Conservation (phyloP, 2,113 vertebrate genomes). For the Tupaia tana region DNA sequence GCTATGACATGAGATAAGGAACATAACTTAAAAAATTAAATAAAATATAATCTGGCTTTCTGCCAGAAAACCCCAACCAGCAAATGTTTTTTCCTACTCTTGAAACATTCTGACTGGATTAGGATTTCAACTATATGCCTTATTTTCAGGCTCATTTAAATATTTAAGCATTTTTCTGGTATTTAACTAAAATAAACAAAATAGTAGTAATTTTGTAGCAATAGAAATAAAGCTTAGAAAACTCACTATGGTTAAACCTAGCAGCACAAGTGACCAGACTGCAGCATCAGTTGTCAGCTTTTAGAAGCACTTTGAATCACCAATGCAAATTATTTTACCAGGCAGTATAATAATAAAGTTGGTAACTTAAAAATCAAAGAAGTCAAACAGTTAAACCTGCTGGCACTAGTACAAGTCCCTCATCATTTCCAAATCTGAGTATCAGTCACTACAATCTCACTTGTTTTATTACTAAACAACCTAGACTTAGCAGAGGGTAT, state of each 20-base stretch:
- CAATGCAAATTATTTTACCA: conserved; percentile 13
- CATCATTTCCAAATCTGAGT: conserved; percentile 14
- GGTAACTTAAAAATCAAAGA: conserved; percentile 29
- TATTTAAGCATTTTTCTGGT: conserved; percentile 50
- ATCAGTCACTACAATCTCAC: background rate
- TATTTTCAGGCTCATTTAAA: conserved; percentile 64
- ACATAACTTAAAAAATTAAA: conserved; percentile 58
- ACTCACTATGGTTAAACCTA: conserved; percentile 43
- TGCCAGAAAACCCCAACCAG: conserved; percentile 39
- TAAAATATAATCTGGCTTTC: conserved; percentile 50
- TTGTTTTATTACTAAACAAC: conserved; percentile 33
- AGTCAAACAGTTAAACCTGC: background rate
- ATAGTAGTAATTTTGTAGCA: conserved; percentile 13
- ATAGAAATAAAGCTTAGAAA: conserved; percentile 30
- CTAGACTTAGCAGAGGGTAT: background rate
- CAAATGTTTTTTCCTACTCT: conserved; percentile 28
- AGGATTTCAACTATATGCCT: conserved; percentile 39
- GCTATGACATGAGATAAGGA: conserved; percentile 9
- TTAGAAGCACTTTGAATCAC: conserved; percentile 36
- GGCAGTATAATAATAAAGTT: conserved; percentile 1
- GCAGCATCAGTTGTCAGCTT: background rate
- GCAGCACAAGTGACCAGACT: background rate
- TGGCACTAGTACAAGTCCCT: background rate
- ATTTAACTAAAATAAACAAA: conserved; percentile 56
- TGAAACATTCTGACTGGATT: conserved; percentile 50